These are phyloP conservation scores for Schlechtendalia chinensis DNA, from an alignment of 1,140 invertebrate species.

Conservation along the genomic window DNA sequence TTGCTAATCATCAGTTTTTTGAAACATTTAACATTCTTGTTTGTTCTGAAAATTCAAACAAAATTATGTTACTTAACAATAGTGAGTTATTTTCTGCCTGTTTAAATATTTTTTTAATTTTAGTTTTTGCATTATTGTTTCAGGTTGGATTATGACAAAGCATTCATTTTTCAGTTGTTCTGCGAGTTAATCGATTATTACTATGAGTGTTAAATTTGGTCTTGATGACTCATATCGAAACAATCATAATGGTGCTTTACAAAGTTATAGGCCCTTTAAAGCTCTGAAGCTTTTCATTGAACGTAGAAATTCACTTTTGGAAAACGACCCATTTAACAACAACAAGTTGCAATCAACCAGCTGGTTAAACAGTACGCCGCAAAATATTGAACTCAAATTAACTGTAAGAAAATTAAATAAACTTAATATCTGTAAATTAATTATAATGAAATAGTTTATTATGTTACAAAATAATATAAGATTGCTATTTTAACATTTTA, in stretches of 20 bases:
- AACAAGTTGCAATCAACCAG: not conserved
- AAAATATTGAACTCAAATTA: slow-evolving; percentile 42
- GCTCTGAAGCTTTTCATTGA: slow-evolving; percentile 23
- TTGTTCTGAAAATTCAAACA: slow-evolving; percentile 1
- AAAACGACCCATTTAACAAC: slow-evolving; percentile 10
- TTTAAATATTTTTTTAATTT: not conserved
- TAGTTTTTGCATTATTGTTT: slow-evolving; percentile 1
- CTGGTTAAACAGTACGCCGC: slow-evolving; percentile 25
- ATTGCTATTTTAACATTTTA: too few relatives aligned
- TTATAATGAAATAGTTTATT: too few relatives aligned
- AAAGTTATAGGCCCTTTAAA: slow-evolving; percentile 35
- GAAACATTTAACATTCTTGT: not conserved
- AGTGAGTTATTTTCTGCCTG: not conserved
- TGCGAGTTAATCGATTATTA: not conserved
- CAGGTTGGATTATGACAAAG: slow-evolving; percentile 42
- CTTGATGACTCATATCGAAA: slow-evolving; percentile 30
- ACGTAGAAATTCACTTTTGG: slow-evolving; percentile 41
- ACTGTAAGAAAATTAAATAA: slow-evolving; percentile 39
- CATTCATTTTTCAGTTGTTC: slow-evolving; percentile 21
- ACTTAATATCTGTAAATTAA: not conserved
- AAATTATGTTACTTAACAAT: not conserved
- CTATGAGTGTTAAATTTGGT: slow-evolving; percentile 32
- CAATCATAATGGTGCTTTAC: slow-evolving; percentile 34
- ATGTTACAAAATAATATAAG: too few relatives aligned
- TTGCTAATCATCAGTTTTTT: not conserved